These are phyloP conservation scores for Autographa pulchrina DNA, from an alignment of 2,888 invertebrate species.

Conservation along the genomic window DNA sequence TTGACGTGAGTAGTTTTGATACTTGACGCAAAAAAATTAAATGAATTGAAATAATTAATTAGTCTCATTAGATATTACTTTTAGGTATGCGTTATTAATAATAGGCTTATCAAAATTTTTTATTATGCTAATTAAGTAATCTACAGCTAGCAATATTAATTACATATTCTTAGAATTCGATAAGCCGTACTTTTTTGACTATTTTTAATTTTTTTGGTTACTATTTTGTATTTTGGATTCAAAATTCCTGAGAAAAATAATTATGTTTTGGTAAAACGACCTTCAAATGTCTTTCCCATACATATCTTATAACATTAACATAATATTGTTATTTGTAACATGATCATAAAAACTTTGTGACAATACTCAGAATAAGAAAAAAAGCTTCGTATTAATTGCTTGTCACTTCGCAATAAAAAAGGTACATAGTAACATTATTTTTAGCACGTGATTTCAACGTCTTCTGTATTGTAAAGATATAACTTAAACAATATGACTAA, in stretches of 20 bases:
- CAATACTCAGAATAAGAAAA: not conserved
- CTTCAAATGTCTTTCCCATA: slow-evolving; percentile 26
- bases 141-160: no score
- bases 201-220: not conserved
- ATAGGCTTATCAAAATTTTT: no score
- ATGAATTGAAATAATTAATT: no score
- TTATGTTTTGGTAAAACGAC: slow-evolving; percentile 15
- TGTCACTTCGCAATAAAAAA: not conserved
- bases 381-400: not conserved
- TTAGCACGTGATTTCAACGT: not conserved
- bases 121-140: no score
- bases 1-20: slow-evolving; percentile 67
- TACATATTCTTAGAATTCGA: no score
- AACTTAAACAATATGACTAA: not conserved
- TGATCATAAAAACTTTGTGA: slow-evolving; percentile 15
- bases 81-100: not conserved
- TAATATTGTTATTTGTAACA: slow-evolving; percentile 39
- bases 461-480: not conserved
- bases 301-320: slow-evolving; percentile 21
- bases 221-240: not conserved
- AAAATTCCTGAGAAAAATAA: not conserved
- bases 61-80: not conserved
- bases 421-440: not conserved
- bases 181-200: no score
- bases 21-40: slow-evolving; percentile 57